Conservation (phyloP, 1,140 invertebrate genomes). For the Tetramorium parvispinum region DNA sequence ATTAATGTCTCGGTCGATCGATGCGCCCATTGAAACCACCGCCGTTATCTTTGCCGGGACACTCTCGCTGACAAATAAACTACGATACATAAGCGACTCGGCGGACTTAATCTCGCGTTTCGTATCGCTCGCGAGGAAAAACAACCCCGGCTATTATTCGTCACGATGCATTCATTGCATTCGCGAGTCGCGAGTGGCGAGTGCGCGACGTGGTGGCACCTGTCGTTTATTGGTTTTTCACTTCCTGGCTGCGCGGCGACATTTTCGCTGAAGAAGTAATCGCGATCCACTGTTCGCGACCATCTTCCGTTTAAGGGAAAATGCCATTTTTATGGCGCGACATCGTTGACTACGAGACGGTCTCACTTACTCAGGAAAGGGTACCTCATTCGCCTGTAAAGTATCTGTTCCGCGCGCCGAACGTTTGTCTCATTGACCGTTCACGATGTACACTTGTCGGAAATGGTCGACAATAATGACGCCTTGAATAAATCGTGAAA, state of each 20-base stretch:
- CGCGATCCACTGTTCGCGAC: conserved; percentile 10
- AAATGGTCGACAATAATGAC: background rate
- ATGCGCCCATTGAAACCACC: conserved; percentile 14
- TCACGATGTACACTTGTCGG: background rate
- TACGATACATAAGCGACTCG: conserved; percentile 23
- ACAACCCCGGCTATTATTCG: conserved; percentile 42
- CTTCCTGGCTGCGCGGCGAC: conserved; percentile 45
- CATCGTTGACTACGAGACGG: background rate
- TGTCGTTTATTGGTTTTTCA: conserved; percentile 59
- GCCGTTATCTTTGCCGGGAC: background rate
- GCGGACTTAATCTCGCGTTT: conserved; percentile 18
- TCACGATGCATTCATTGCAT: conserved; percentile 38
- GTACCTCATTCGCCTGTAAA: background rate
- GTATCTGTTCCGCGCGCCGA: background rate
- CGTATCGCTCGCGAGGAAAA: conserved; percentile 18
- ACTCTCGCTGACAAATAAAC: conserved; percentile 47
- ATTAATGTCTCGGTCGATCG: conserved; percentile 37
- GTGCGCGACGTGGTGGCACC: conserved; percentile 3
- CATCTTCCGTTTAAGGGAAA: conserved; percentile 56
- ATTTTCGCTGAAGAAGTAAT: conserved; percentile 53
- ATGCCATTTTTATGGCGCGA: conserved; percentile 30
- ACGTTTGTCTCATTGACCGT: background rate
- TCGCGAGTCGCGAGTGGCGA: background rate
- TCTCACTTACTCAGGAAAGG: conserved; percentile 5
- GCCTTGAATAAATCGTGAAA: background rate